A percentile compares a stretch with the other conserved stretches of the same genome.
These are phyloP conservation scores for Bradypus variegatus DNA, from an alignment of 2,797 vertebrate genomes.

Conservation along the genomic window DNA sequence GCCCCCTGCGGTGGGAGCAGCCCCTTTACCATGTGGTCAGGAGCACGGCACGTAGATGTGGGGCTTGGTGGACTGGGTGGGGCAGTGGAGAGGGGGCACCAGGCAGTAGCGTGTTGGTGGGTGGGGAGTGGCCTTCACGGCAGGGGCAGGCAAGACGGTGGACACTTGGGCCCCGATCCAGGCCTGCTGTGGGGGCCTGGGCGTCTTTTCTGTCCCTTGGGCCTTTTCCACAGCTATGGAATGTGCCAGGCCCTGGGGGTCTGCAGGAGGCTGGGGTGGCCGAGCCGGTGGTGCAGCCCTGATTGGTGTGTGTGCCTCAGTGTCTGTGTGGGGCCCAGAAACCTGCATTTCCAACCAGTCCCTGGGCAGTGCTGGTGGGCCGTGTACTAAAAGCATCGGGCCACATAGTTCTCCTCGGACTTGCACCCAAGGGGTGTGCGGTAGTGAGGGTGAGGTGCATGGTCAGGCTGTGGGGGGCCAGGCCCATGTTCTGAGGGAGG, in stretches of 20 bases:
- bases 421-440: neutral
- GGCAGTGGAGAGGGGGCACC: neutral
- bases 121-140: neutral
- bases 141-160: neutral
- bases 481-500: neutral
- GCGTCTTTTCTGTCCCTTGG: too few species aligned
- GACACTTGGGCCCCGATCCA: too few species aligned
- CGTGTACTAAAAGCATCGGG: too few species aligned
- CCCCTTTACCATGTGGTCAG: accelerated
- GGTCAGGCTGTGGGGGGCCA: neutral
- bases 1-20: too few species aligned
- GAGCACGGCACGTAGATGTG: neutral
- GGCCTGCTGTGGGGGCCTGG: neutral
- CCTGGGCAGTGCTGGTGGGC: too few species aligned
- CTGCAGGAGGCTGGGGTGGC: accelerated
- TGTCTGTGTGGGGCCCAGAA: neutral
- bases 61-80: too few species aligned
- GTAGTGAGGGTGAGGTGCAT: neutral
- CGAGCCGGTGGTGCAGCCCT: accelerated
- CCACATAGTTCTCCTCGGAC: accelerated
- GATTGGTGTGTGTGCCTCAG: accelerated
- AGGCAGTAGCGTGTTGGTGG: neutral
- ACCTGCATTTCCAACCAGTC: accelerated
- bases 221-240: neutral
- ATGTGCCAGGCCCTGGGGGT: too few species aligned